These are phyloP conservation scores for Nemurella pictetii DNA, from an alignment of 2,888 invertebrate genomes.

Conservation along the genomic window DNA sequence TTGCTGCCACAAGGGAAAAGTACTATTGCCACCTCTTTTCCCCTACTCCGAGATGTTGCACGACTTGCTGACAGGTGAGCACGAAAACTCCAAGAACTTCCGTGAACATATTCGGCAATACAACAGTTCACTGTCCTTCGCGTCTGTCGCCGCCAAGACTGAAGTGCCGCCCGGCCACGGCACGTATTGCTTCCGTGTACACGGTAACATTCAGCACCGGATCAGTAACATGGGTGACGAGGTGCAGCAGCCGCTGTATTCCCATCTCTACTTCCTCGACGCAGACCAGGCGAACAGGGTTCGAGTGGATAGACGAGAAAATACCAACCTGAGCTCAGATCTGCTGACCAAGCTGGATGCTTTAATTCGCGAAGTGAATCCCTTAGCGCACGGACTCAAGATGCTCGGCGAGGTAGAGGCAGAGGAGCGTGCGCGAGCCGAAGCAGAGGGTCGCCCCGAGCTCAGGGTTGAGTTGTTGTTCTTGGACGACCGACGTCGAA, in stretches of 20 bases:
- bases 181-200: too few species aligned
- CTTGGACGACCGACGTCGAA: neutral
- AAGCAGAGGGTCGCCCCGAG: too few species aligned
- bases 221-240: too few species aligned
- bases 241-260: too few species aligned
- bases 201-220: too few species aligned
- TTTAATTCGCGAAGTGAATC: neutral
- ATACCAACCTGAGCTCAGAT: neutral
- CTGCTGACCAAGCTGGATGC: neutral
- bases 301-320: neutral
- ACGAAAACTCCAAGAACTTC: neutral
- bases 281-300: too few species aligned
- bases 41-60: neutral
- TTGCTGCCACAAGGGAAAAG: neutral
- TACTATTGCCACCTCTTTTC: neutral
- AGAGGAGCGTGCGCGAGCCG: constrained; percentile 18
- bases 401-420: neutral
- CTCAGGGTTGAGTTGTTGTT: too few species aligned
- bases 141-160: neutral
- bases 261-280: too few species aligned
- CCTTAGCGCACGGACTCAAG: neutral
- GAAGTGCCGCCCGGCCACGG: neutral
- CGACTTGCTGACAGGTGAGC: neutral
- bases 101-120: neutral
- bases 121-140: constrained; percentile 12